Percentiles rank a stretch among this genome's conserved stretches.
phyloP scores from a whole-genome alignment of 37 sponge, comb jelly and placozoan genomes.

The Crambe crambe region DNA sequence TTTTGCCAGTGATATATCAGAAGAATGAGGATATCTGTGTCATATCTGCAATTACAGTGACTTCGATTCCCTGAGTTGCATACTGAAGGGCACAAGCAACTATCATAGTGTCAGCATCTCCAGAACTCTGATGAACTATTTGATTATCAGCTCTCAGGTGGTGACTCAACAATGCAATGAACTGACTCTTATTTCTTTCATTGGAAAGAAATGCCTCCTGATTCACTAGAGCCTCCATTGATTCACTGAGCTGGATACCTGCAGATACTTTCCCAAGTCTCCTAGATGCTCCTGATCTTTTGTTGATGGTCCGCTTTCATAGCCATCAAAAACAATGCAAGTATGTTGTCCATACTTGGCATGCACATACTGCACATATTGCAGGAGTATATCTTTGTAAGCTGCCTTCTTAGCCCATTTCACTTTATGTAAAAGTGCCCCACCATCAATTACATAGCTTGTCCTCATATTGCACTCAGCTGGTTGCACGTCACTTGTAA shows the following conservation, averaged over 20 bases:
- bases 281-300: not conserved
- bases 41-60: not conserved
- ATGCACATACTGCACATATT: not conserved
- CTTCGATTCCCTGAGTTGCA: conserved; percentile 7
- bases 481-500: not conserved
- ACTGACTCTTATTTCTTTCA: not conserved
- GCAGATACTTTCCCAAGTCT: not conserved
- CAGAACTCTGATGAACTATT: conserved; percentile 3
- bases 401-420: not conserved
- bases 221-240: not conserved
- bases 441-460: not conserved
- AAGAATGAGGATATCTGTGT: conserved; percentile 12
- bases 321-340: not conserved
- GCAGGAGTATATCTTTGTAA: not conserved
- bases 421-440: not conserved
- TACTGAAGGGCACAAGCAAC: conserved; percentile 30
- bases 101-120: conserved; percentile 36
- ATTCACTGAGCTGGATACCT: not conserved
- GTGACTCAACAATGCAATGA: not conserved
- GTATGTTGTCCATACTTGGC: not conserved
- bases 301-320: not conserved
- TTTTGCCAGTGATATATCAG: conserved; percentile 15
- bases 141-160: not conserved
- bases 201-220: not conserved
- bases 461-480: not conserved